Evolutionary conservation across 1,140 invertebrate genomes (phyloP).

Genomic region (Zaprionus africanus): DNA sequence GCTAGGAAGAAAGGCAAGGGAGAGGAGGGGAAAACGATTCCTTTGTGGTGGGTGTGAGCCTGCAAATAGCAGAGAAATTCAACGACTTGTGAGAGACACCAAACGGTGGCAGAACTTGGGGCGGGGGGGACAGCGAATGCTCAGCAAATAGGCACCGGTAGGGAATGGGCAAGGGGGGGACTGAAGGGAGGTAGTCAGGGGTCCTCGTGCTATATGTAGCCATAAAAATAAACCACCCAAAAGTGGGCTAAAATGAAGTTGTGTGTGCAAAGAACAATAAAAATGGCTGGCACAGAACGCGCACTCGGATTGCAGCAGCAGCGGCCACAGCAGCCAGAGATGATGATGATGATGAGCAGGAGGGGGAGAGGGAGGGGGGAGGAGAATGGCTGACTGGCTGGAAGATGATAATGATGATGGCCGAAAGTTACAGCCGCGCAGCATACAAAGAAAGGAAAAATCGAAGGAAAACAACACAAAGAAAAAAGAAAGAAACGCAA

Average conservation of each 20-base stretch:
- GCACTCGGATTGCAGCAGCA: not conserved
- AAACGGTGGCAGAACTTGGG: conserved; percentile 2
- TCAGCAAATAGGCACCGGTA: not conserved
- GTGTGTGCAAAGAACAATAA: conserved; percentile 81
- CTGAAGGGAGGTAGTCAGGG: too few species aligned
- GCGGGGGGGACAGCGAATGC: not conserved
- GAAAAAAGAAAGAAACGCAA: conserved; percentile 63
- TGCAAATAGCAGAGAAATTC: conserved; percentile 74
- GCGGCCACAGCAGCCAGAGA: conserved; percentile 15
- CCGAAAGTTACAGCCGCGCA: conserved; percentile 70
- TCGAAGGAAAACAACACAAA: conserved; percentile 44
- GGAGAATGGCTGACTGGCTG: not conserved
- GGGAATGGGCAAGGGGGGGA: not conserved
- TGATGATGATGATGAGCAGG: conserved; percentile 12
- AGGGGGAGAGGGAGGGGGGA: not conserved
- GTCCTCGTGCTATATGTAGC: conserved; percentile 44
- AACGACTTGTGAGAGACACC: conserved; percentile 62
- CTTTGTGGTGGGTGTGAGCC: conserved; percentile 61
- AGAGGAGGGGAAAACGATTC: not conserved
- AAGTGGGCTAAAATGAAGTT: conserved; percentile 81
- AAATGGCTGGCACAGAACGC: conserved; percentile 57
- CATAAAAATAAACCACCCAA: conserved; percentile 80
- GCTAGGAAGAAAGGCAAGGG: not conserved
- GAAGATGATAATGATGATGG: conserved; percentile 55
- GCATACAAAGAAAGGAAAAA: conserved; percentile 27